Percentiles rank a stretch among this genome's conserved stretches.
These are phyloP conservation scores for Hemiprocne comata DNA, from an alignment of 2,113 vertebrate species.

Conservation along the genomic window DNA sequence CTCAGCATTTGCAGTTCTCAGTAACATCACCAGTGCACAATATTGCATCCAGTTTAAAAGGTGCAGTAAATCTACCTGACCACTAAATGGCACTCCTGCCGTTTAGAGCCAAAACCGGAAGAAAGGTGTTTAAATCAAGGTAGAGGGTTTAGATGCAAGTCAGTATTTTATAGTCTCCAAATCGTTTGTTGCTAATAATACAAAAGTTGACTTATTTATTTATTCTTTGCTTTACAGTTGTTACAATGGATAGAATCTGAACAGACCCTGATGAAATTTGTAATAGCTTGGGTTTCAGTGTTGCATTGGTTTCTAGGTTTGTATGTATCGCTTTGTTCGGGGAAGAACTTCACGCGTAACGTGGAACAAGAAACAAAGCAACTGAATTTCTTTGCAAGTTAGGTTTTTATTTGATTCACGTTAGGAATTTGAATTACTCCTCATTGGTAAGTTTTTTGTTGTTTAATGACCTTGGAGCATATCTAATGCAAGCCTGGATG, in stretches of 20 bases:
- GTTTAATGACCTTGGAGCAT: not conserved
- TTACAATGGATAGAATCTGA: not conserved
- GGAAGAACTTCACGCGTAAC: not conserved
- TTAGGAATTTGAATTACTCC: not conserved
- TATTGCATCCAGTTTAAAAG: not conserved
- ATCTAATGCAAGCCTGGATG: not conserved
- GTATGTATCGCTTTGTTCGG: not conserved
- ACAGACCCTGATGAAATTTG: not conserved
- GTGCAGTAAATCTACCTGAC: not conserved
- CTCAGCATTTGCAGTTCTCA: not conserved
- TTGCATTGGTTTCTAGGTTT: not conserved
- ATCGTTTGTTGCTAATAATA: not conserved
- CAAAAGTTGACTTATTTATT: not conserved
- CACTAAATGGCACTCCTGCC: conserved; percentile 40
- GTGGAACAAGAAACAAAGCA: not conserved
- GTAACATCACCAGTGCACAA: not conserved
- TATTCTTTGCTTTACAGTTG: not conserved
- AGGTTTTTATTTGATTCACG: not conserved
- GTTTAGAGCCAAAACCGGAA: not conserved
- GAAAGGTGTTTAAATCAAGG: not conserved
- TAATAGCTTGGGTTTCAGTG: not conserved
- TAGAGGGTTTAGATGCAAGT: not conserved
- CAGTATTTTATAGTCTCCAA: not conserved
- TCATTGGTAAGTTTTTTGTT: not conserved
- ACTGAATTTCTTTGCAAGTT: not conserved